Percentiles rank a stretch among this genome's conserved stretches.
Conservation (phyloP, 2,113 vertebrate genomes). For the Sorex fumeus region DNA sequence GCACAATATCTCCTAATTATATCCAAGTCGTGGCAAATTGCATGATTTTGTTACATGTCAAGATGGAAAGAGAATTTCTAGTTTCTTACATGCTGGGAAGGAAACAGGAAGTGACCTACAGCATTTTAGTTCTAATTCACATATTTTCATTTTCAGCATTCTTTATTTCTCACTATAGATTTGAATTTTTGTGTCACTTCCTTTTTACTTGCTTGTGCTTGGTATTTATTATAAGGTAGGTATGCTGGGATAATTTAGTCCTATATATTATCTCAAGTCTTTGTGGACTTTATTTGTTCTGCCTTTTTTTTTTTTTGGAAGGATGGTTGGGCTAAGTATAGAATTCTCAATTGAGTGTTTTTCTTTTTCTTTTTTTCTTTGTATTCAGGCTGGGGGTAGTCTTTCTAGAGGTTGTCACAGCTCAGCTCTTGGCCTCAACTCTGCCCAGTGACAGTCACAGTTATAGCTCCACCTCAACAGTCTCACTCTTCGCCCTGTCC, state of each 20-base stretch:
- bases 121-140: not conserved
- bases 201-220: not conserved
- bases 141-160: not conserved
- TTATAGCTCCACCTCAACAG: too few species aligned
- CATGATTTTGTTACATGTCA: not conserved
- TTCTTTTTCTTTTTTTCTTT: too few species aligned
- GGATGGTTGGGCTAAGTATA: not conserved
- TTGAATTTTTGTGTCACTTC: not conserved
- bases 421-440: too few species aligned
- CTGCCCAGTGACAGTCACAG: too few species aligned
- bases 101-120: not conserved
- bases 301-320: not conserved
- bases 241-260: not conserved
- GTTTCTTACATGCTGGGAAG: not conserved
- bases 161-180: not conserved
- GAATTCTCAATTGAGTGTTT: not conserved
- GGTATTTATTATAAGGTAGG: not conserved
- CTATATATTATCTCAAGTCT: not conserved
- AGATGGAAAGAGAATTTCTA: not conserved
- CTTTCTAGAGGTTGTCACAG: too few species aligned
- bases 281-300: not conserved
- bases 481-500: too few species aligned
- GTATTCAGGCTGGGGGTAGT: not conserved
- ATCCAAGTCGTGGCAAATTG: too few species aligned
- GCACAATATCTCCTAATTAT: too few species aligned